Evolutionary conservation across 2,888 invertebrate species (phyloP).

Genomic region (Lomographa bimaculata): DNA sequence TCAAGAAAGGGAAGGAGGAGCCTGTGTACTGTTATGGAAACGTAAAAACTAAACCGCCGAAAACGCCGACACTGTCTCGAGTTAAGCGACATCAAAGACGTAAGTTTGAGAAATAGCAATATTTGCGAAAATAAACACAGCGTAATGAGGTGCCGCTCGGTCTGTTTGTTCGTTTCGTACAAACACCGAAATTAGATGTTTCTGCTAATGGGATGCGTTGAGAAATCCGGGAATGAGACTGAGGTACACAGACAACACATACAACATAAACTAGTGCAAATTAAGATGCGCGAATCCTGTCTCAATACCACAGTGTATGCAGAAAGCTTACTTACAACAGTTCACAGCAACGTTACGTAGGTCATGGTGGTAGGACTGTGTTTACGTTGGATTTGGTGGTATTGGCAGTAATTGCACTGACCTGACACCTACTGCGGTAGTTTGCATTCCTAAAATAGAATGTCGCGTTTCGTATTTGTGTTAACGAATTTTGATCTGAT

Average conservation of each 20-base stretch:
- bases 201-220: slow-evolving; percentile 52
- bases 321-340: slow-evolving; percentile 10
- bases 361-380: too few species aligned
- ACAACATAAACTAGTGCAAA: slow-evolving; percentile 15
- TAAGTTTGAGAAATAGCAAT: slow-evolving; percentile 53
- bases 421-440: too few species aligned
- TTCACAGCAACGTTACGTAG: too few species aligned
- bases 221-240: slow-evolving; percentile 36
- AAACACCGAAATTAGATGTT: slow-evolving; percentile 60
- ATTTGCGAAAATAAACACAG: slow-evolving; percentile 61
- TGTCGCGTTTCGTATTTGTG: too few species aligned
- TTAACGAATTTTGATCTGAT: too few species aligned
- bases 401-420: not conserved
- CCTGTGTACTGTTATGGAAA: slow-evolving; percentile 76
- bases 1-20: slow-evolving; percentile 77
- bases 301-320: slow-evolving; percentile 9
- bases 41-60: slow-evolving; percentile 82
- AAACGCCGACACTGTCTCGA: slow-evolving; percentile 79
- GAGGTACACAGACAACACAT: slow-evolving; percentile 7
- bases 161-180: slow-evolving; percentile 48
- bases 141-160: slow-evolving; percentile 63
- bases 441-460: too few species aligned
- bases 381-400: not conserved
- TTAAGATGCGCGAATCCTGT: slow-evolving; percentile 16
- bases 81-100: slow-evolving; percentile 78